Base-by-base conservation (phyloP, 1,140 invertebrate species). In the Ctenoplectra terminalis region DNA sequence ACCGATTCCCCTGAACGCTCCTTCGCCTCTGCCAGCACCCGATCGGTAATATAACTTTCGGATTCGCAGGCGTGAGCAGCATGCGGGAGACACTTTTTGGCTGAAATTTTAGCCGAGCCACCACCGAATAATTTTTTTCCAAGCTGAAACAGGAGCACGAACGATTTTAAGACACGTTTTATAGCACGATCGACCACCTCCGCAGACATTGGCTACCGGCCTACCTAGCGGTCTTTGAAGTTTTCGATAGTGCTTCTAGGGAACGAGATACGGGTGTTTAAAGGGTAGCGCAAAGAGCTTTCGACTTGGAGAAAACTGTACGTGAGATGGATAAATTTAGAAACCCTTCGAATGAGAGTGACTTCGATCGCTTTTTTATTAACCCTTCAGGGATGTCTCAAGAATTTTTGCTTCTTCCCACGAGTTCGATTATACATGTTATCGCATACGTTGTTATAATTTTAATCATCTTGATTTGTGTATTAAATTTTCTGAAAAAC, bases 1-100 rank as follows among this genome's bases (percentile, higher is more conserved):
- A 83, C 37, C 60, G 54, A 82, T 71, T 79, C 72, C 29, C 46
- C 26, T 40, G 50, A n/a, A n/a, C 40, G 2, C 20, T 40, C 20
- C 23, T 11, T 58, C 52, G n/a, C 54, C 54, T 56, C 34, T n/a
- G 48, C 54, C 67, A 67, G 43, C 52, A n/a, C n/a, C 17, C 71
- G 34, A 84, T 76, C 79, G 56, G 29, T 72, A 37, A 70, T 56
- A 75, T 71, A 73, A 74, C 43, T 83, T 82, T 34, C n/a, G 46
- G 46, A 74, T 72, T 85, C 72, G 58, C 37, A 31, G 40, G 73
- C 63, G 75, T 56, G 76, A 40, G 34, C 50, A 9, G 56, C 48
- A 61, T 40, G 23, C 64, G 15, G 37, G 72, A 11, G 34, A 29
- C 58, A 31, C 58, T 23, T 67, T 63, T 67, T 43, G 66, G 52